phyloP scores from a whole-genome alignment of 2,797 vertebrate species.

The Melanotaenia nigrans region DNA sequence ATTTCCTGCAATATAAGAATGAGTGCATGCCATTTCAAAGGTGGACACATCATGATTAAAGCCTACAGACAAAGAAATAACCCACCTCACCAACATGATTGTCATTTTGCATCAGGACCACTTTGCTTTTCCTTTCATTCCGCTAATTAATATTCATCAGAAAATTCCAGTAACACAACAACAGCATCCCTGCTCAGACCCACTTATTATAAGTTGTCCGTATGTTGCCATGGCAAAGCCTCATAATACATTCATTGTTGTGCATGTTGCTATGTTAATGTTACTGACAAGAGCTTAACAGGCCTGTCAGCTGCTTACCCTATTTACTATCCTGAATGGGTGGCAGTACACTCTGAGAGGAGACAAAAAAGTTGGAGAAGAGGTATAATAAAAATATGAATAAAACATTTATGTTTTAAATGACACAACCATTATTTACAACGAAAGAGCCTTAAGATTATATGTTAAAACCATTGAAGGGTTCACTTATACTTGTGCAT shows the following conservation, averaged over 20 bases:
- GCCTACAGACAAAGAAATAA: conserved; percentile 21
- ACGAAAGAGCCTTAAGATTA: background rate
- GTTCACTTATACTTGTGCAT: background rate
- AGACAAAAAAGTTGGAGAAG: conserved; percentile 26
- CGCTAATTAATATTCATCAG: conserved; percentile 47
- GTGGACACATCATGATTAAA: conserved; percentile 18
- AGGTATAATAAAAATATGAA: conserved; percentile 31
- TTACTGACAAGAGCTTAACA: conserved; percentile 38
- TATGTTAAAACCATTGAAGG: conserved; percentile 10
- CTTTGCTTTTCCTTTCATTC: conserved; percentile 42
- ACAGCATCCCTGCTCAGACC: conserved; percentile 18
- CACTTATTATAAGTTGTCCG: conserved; percentile 42
- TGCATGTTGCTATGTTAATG: conserved; percentile 47
- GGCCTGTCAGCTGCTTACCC: conserved; percentile 36
- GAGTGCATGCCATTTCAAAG: background rate
- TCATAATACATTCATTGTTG: conserved; percentile 39
- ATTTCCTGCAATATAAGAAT: background rate
- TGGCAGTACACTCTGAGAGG: conserved; percentile 18
- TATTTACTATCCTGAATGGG: conserved; percentile 42
- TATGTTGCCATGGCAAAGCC: conserved; percentile 45
- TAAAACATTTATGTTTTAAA: conserved; percentile 10
- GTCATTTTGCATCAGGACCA: conserved; percentile 19
- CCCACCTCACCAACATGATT: background rate
- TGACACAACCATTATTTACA: conserved; percentile 16
- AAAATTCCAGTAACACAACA: conserved; percentile 36